Evolutionary conservation across 2,113 vertebrate genomes (phyloP).

Genomic region (Cyprinodon brontotheroides): DNA sequence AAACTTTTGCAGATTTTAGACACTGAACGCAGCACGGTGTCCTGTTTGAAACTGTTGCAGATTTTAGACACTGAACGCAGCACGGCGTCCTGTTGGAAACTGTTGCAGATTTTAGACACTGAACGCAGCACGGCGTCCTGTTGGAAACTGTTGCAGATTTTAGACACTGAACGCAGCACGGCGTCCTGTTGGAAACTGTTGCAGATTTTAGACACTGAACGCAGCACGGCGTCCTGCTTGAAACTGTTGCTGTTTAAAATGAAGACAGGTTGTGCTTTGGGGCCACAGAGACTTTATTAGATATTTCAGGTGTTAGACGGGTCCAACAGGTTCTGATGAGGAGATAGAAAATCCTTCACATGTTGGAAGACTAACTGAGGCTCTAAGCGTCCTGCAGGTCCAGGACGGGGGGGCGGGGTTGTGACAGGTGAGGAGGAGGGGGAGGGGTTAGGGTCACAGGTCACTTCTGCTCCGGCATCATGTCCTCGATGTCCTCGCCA

Average conservation of each 20-base stretch:
- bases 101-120: too few relatives aligned
- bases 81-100: too few relatives aligned
- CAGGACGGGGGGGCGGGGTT: constrained; percentile 19
- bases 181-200: too few relatives aligned
- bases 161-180: too few relatives aligned
- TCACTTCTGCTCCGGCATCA: constrained; percentile 96
- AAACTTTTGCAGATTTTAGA: too few relatives aligned
- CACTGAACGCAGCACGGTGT: too few relatives aligned
- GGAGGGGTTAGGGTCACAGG: constrained; percentile 1
- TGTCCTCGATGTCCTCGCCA: constrained; percentile 87
- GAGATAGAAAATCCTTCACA: constrained; percentile 54
- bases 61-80: too few relatives aligned
- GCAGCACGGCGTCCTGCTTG: too few relatives aligned
- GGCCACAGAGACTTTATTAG: constrained; percentile 68
- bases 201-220: too few relatives aligned
- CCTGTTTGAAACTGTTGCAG: too few relatives aligned
- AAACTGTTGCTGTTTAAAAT: constrained; percentile 4
- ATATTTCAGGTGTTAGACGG: constrained; percentile 53
- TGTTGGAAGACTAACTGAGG: constrained; percentile 61
- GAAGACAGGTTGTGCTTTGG: constrained; percentile 31
- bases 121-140: too few relatives aligned
- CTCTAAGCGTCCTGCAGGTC: constrained; percentile 41
- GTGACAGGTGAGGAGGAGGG: constrained; percentile 8
- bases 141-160: too few relatives aligned
- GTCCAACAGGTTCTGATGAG: constrained; percentile 59